These are phyloP conservation scores for Mimumesa dahlbomi DNA, from an alignment of 2,888 invertebrate genomes.

Conservation along the genomic window DNA sequence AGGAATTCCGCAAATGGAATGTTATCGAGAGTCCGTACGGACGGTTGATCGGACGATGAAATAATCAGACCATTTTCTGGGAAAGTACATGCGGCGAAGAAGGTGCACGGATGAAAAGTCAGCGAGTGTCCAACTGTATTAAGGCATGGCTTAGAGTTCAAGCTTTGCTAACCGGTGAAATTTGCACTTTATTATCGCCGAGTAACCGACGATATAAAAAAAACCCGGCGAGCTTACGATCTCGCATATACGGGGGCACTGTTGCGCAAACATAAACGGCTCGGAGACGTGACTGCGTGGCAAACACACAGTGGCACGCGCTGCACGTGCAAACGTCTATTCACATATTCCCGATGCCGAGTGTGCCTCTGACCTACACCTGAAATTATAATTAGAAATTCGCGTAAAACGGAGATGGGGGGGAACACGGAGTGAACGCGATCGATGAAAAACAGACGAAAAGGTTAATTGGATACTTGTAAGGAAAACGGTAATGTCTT, in stretches of 20 bases:
- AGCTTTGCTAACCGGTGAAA: neutral
- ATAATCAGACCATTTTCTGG: too few species aligned
- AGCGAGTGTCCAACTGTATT: too few species aligned
- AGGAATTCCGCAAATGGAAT: too few species aligned
- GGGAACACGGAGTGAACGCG: too few species aligned
- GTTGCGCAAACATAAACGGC: constrained; percentile 68
- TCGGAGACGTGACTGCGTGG: constrained; percentile 74
- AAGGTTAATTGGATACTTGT: neutral
- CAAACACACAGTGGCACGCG: constrained; percentile 74
- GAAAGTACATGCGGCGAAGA: too few species aligned
- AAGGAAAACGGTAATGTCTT: neutral
- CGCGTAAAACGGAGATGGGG: neutral
- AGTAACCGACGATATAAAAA: constrained; percentile 63
- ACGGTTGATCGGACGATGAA: too few species aligned
- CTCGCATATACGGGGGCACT: constrained; percentile 53
- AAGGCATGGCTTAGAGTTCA: too few species aligned
- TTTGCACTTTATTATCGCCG: constrained; percentile 45
- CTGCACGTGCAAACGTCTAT: constrained; percentile 66
- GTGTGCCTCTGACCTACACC: constrained; percentile 61
- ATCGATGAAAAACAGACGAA: neutral
- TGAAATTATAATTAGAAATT: constrained; percentile 71
- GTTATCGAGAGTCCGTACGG: too few species aligned
- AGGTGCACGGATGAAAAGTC: too few species aligned
- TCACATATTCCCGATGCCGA: constrained; percentile 40
- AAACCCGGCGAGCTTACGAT: constrained; percentile 58